Evolutionary conservation across 2,888 invertebrate species (phyloP).

Genomic region (Drosophila ezoana): DNA sequence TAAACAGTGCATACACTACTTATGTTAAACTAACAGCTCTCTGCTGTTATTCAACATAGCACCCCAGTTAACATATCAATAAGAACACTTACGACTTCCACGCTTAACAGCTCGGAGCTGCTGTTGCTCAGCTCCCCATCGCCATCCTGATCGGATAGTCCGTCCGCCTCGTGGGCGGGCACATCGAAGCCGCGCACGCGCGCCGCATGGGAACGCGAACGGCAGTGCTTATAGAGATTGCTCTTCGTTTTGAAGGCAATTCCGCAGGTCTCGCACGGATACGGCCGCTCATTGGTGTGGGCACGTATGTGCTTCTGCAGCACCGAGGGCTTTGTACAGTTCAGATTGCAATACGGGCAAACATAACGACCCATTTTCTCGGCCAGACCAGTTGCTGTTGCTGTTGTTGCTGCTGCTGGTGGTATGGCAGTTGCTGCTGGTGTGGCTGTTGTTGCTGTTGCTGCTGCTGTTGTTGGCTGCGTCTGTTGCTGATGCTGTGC

Average conservation of each 20-base stretch:
- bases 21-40: not conserved
- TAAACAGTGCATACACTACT: too few relatives aligned
- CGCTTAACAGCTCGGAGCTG: constrained; percentile 83
- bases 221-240: constrained; percentile 95
- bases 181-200: constrained; percentile 87
- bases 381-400: constrained; percentile 32
- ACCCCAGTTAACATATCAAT: not conserved
- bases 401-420: constrained; percentile 42
- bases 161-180: constrained; percentile 87
- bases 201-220: constrained; percentile 90
- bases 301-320: constrained; percentile 97
- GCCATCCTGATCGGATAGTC: constrained; percentile 88
- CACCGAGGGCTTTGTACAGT: constrained; percentile 96
- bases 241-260: constrained; percentile 97
- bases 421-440: constrained; percentile 34
- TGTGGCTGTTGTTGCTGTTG: constrained; percentile 36
- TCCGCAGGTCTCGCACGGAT: constrained; percentile 94
- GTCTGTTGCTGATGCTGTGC: constrained; percentile 75
- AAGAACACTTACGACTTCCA: constrained; percentile 50
- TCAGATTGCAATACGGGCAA: constrained; percentile 94
- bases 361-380: constrained; percentile 89
- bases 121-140: constrained; percentile 85
- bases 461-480: constrained; percentile 60
- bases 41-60: not conserved
- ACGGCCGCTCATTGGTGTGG: constrained; percentile 96